A percentile compares a stretch with the other conserved stretches of the same genome.
phyloP scores from a whole-genome alignment of 2,113 vertebrate species.

The Cebus imitator region DNA sequence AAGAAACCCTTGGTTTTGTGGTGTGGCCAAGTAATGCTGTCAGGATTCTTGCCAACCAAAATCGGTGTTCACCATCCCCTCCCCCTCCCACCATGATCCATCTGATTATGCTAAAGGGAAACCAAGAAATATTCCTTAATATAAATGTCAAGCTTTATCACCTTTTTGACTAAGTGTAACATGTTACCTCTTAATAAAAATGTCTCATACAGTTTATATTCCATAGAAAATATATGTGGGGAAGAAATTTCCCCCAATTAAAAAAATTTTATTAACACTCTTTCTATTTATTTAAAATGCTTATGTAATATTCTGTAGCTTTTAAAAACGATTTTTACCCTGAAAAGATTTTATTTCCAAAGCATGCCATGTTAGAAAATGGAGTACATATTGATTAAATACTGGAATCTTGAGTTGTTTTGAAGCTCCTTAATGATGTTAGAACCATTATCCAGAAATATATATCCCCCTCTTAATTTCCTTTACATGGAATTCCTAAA shows the following conservation, averaged over 20 bases:
- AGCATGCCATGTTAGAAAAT: neutral
- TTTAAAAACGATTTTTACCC: constrained; percentile 51
- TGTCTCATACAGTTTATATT: constrained; percentile 62
- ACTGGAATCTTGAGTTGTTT: neutral
- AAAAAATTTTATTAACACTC: constrained; percentile 47
- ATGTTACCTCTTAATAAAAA: constrained; percentile 79
- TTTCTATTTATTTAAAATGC: constrained; percentile 64
- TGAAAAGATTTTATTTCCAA: constrained; percentile 42
- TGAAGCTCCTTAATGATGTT: neutral
- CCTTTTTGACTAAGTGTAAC: constrained; percentile 78
- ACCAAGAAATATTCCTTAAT: constrained; percentile 74
- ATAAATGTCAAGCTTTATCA: constrained; percentile 78
- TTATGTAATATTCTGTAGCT: constrained; percentile 41
- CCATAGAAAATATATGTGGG: constrained; percentile 39
- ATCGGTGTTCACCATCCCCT: neutral
- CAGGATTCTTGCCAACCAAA: neutral
- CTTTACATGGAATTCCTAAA: neutral
- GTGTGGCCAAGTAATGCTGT: accelerated
- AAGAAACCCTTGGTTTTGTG: neutral
- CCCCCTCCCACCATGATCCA: neutral
- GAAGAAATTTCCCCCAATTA: neutral
- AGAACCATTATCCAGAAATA: constrained; percentile 37
- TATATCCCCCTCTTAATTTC: neutral
- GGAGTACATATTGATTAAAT: neutral
- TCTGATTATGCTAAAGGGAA: constrained; percentile 54